phyloP scores from a whole-genome alignment of 2,888 invertebrate genomes.

The Clunio marinus region DNA sequence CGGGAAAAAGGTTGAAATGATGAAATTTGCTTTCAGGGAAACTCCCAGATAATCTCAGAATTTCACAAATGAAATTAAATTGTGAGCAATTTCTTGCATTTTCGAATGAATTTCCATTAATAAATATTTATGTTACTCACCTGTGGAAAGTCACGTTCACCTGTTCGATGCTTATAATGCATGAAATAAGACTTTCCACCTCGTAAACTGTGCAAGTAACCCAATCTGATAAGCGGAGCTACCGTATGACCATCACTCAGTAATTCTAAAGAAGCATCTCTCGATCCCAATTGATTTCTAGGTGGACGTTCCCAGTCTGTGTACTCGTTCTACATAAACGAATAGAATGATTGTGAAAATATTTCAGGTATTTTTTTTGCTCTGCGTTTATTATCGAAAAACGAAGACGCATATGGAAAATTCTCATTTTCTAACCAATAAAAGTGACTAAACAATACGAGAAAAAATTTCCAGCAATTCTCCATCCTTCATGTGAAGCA shows the following conservation, averaged over 20 bases:
- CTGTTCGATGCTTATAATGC: conserved; percentile 81
- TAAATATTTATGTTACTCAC: conserved; percentile 55
- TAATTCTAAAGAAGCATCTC: conserved; percentile 79
- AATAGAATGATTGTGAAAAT: neutral
- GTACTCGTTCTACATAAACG: conserved; percentile 72
- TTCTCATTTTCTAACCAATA: too few species aligned
- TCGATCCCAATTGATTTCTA: conserved; percentile 78
- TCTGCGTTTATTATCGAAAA: neutral
- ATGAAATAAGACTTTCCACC: conserved; percentile 82
- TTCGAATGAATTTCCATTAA: too few species aligned
- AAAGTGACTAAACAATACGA: too few species aligned
- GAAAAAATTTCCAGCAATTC: neutral
- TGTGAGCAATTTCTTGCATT: too few species aligned
- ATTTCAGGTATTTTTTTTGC: neutral
- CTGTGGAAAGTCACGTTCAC: conserved; percentile 74
- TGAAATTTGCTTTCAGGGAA: too few species aligned
- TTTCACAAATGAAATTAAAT: too few species aligned
- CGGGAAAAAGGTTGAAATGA: too few species aligned
- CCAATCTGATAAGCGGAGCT: conserved; percentile 69
- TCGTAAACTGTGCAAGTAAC: conserved; percentile 71
- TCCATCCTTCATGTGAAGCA: neutral
- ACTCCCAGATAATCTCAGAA: too few species aligned
- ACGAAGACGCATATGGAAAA: neutral
- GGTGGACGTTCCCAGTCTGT: conserved; percentile 92
- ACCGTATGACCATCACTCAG: conserved; percentile 89